Evolutionary conservation across 2,113 vertebrate species (phyloP).

Genomic region (Theropithecus gelada): DNA sequence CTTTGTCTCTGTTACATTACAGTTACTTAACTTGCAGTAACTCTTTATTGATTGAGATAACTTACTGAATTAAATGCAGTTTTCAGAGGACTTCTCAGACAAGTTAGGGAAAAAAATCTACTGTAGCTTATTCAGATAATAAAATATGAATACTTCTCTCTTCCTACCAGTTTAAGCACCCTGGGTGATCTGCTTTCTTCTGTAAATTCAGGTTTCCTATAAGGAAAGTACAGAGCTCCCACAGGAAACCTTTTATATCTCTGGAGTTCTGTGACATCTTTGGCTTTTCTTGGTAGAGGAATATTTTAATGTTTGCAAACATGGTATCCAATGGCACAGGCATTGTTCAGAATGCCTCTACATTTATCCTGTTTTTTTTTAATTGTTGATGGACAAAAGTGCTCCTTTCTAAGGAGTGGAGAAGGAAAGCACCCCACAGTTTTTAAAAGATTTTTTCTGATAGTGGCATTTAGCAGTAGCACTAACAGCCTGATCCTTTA

Average conservation of each 20-base stretch:
- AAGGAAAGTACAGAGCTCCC: neutral
- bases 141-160: neutral
- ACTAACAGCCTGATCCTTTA: slow-evolving; percentile 74
- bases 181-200: slow-evolving; percentile 36
- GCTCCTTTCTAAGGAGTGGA: slow-evolving; percentile 59
- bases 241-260: slow-evolving; percentile 27
- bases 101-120: neutral
- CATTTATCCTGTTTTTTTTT: neutral
- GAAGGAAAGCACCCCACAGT: neutral
- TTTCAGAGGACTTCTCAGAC: neutral
- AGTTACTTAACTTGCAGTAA: neutral
- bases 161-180: neutral
- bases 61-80: neutral
- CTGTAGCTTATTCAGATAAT: neutral
- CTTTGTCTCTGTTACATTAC: neutral
- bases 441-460: slow-evolving; percentile 74
- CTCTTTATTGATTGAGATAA: neutral
- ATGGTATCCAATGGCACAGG: neutral
- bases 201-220: slow-evolving; percentile 45
- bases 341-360: slow-evolving; percentile 65
- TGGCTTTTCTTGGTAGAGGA: slow-evolving; percentile 46
- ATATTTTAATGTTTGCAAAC: slow-evolving; percentile 54
- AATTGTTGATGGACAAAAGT: slow-evolving; percentile 60
- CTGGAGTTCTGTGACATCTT: slow-evolving; percentile 25
- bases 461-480: slow-evolving; percentile 69